Percentiles rank a stretch among this genome's conserved stretches.
These are phyloP conservation scores for Heliocidaris erythrogramma DNA, from an alignment of 35 echinoderm and acorn worm species.

Conservation along the genomic window DNA sequence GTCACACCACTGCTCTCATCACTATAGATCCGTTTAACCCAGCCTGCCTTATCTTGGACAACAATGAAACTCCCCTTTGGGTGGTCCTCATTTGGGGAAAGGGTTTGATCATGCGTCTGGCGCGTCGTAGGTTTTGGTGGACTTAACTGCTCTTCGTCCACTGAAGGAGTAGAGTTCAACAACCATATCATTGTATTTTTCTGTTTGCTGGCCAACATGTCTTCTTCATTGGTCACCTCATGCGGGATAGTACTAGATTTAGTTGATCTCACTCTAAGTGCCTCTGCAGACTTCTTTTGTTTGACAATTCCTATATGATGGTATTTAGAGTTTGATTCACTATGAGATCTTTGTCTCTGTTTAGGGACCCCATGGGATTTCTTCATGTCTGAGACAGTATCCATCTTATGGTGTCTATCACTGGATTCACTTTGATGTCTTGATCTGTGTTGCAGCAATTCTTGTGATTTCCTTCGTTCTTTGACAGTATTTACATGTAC, in stretches of 20 bases:
- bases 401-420: not conserved
- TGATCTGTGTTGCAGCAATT: not conserved
- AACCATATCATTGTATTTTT: not conserved
- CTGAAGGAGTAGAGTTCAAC: not conserved
- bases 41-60: conserved; percentile 5
- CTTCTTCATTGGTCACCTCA: not conserved
- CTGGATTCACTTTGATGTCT: not conserved
- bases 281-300: no score
- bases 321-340: not conserved
- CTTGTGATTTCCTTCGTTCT: not conserved
- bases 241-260: not conserved
- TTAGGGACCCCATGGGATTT: not conserved
- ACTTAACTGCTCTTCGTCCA: not conserved
- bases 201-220: not conserved
- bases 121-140: not conserved
- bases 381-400: not conserved
- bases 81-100: not conserved
- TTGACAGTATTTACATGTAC: not conserved
- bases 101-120: not conserved
- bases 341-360: not conserved
- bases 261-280: no score
- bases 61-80: not conserved
- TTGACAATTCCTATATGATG: no score
- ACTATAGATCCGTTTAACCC: conserved; percentile 24
- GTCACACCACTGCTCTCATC: not conserved